Conservation (phyloP, 2,888 invertebrate species). For the Pimpla rufipes region DNA sequence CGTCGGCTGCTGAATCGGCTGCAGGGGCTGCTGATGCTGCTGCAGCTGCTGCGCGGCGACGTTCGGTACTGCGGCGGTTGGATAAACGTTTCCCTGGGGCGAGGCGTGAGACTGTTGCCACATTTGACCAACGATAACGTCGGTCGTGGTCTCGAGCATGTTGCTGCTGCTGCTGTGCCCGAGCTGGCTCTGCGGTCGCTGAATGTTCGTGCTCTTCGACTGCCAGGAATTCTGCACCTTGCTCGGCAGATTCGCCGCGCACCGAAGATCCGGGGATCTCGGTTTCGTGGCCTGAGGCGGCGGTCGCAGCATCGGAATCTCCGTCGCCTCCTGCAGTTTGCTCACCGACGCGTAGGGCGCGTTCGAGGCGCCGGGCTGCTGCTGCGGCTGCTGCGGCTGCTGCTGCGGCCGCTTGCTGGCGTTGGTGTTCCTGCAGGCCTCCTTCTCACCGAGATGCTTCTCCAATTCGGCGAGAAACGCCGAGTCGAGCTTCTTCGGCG, state of each 20-base stretch:
- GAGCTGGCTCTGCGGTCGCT: slow-evolving; percentile 77
- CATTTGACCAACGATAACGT: slow-evolving; percentile 81
- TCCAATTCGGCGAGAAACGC: slow-evolving; percentile 89
- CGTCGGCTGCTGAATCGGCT: slow-evolving; percentile 35
- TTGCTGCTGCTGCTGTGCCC: slow-evolving; percentile 63
- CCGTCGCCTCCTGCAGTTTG: slow-evolving; percentile 74
- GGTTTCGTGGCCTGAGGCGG: slow-evolving; percentile 84
- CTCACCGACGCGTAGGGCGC: slow-evolving; percentile 68
- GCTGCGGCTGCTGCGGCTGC: too few relatives aligned
- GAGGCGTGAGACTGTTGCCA: slow-evolving; percentile 79
- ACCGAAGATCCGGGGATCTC: slow-evolving; percentile 78
- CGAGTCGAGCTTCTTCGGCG: slow-evolving; percentile 86
- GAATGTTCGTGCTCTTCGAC: slow-evolving; percentile 78
- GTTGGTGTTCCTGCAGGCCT: slow-evolving; percentile 84
- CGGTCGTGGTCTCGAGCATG: slow-evolving; percentile 71
- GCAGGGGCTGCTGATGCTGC: slow-evolving; percentile 48
- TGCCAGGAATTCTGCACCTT: slow-evolving; percentile 84
- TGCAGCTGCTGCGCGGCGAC: slow-evolving; percentile 23
- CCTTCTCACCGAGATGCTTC: slow-evolving; percentile 87
- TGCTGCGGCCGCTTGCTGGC: too few relatives aligned
- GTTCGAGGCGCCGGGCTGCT: slow-evolving; percentile 39
- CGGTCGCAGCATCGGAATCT: slow-evolving; percentile 86
- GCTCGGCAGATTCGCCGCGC: slow-evolving; percentile 75
- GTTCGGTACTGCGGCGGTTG: slow-evolving; percentile 26
- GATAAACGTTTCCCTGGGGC: slow-evolving; percentile 68